Percentiles rank a stretch among this genome's conserved stretches.
phyloP scores from a whole-genome alignment of 2,113 vertebrate species.

The Triplophysa rosa region DNA sequence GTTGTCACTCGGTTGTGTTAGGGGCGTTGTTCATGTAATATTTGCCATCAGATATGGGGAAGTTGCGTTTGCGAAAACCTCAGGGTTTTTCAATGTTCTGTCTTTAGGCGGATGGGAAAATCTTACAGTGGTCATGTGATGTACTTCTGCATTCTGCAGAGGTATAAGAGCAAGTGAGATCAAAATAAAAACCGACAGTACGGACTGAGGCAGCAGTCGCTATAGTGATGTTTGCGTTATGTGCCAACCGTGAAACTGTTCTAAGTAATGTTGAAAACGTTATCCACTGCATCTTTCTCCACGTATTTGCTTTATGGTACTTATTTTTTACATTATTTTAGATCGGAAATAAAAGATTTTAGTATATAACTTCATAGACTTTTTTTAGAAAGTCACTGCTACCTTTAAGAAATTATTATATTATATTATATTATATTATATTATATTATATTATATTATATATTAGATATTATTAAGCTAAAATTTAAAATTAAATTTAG shows the following conservation, averaged over 20 bases:
- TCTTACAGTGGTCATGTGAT: conserved; percentile 44
- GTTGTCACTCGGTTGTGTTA: conserved; percentile 32
- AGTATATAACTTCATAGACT: not conserved
- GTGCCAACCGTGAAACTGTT: not conserved
- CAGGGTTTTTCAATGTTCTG: conserved; percentile 27
- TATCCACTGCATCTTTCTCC: not conserved
- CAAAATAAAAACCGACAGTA: conserved; percentile 63
- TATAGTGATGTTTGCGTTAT: not conserved
- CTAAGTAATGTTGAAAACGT: not conserved
- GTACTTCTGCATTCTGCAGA: conserved; percentile 62
- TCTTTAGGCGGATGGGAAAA: conserved; percentile 45
- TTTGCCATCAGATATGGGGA: conserved; percentile 45
- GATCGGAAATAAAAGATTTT: not conserved
- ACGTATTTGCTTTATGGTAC: not conserved
- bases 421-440: not conserved
- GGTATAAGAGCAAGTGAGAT: conserved; percentile 71
- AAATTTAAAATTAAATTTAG: not conserved
- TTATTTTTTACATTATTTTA: not conserved
- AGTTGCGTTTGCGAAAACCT: conserved; percentile 56
- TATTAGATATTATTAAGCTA: not conserved
- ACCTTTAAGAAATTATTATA: too few relatives aligned
- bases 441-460: not conserved
- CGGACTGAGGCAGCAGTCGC: not conserved
- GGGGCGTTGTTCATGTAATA: conserved; percentile 34
- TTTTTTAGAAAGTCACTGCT: too few relatives aligned